Conservation (phyloP, 1,140 invertebrate genomes). For the Danaus melanippus region DNA sequence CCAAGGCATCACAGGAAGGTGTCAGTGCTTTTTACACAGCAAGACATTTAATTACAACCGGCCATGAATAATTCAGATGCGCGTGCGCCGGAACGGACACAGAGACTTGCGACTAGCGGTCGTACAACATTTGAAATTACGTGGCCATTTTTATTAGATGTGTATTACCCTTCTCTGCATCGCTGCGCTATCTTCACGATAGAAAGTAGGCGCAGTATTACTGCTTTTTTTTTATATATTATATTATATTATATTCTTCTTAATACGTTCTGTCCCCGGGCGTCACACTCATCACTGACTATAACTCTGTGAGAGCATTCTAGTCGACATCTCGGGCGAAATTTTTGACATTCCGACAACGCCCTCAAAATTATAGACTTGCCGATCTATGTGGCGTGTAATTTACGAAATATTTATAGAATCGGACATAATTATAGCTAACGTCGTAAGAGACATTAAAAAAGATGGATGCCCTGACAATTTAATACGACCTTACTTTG, state of each 20-base stretch:
- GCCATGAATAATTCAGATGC: constrained; percentile 56
- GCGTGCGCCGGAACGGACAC: constrained; percentile 50
- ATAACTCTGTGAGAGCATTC: too few species aligned
- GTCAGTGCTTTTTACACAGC: constrained; percentile 52
- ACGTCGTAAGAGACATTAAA: constrained; percentile 3
- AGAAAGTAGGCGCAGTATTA: constrained; percentile 19
- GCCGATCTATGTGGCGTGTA: background rate
- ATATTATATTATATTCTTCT: too few species aligned
- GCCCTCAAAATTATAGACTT: constrained; percentile 30
- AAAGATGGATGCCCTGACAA: too few species aligned
- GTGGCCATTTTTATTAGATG: constrained; percentile 42
- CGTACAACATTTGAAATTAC: constrained; percentile 48
- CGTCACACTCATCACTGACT: background rate
- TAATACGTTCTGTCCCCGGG: constrained; percentile 21
- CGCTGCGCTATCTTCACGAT: constrained; percentile 20
- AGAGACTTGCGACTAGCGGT: constrained; percentile 47
- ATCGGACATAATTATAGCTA: constrained; percentile 3
- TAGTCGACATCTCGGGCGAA: constrained; percentile 35
- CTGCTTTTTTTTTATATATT: background rate
- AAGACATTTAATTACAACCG: constrained; percentile 65
- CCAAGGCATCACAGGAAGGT: constrained; percentile 51
- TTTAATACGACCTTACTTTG: too few species aligned
- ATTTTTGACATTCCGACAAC: constrained; percentile 66
- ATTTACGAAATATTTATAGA: too few species aligned
- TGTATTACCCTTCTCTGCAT: constrained; percentile 27